Percentiles rank a stretch among this genome's conserved stretches.
phyloP scores from a whole-genome alignment of 2,797 vertebrate genomes.

The Micrastur ruficollis region DNA sequence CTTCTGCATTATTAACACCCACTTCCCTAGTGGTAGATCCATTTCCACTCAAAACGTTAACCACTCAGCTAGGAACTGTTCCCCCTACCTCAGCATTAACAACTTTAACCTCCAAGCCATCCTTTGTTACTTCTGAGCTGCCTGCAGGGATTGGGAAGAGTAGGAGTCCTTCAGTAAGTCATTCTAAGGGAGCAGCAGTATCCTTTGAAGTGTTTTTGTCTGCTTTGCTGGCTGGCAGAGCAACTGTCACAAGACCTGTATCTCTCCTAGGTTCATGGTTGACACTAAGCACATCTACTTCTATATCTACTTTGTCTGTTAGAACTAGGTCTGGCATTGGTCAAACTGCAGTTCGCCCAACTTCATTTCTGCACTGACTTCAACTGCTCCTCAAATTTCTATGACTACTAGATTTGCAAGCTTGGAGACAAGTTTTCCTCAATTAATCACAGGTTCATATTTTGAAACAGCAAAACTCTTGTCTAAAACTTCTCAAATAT shows the following conservation, averaged over 20 bases:
- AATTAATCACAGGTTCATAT: neutral
- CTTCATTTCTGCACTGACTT: neutral
- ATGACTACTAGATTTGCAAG: neutral
- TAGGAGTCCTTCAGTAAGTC: neutral
- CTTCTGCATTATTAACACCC: neutral
- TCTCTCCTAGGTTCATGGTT: neutral
- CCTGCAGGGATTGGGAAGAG: conserved; percentile 37
- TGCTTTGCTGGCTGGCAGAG: conserved; percentile 25
- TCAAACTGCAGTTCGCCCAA: neutral
- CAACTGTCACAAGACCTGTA: conserved; percentile 9
- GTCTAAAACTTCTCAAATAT: neutral
- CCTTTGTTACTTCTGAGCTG: conserved; percentile 38
- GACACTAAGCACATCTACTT: neutral
- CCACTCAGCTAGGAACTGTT: neutral
- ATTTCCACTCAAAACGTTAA: neutral
- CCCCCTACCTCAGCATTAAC: conserved; percentile 31
- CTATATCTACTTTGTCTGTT: neutral
- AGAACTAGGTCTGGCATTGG: neutral
- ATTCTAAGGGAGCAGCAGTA: conserved; percentile 1
- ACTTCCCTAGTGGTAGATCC: neutral
- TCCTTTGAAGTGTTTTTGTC: conserved; percentile 32
- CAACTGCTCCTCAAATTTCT: neutral
- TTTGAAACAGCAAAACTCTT: neutral
- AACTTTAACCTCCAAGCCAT: neutral
- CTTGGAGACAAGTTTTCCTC: neutral